Conservation (phyloP, 2,888 invertebrate species). For the Heliconius aoede region DNA sequence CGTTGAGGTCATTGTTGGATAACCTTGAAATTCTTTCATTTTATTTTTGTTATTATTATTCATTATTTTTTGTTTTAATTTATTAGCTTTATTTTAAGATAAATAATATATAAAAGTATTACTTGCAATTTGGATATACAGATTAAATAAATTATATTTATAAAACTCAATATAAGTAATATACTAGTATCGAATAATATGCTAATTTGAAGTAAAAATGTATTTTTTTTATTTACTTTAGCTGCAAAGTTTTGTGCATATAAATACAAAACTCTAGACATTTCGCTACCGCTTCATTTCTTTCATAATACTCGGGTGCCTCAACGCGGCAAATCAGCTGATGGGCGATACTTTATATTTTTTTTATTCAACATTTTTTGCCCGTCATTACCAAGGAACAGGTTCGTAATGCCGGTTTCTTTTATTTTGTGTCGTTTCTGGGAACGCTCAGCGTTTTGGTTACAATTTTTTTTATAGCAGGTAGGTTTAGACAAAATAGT, state of each 20-base stretch:
- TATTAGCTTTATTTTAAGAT: background rate
- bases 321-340: constrained; percentile 56
- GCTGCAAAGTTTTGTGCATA: background rate
- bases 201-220: background rate
- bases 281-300: constrained; percentile 26
- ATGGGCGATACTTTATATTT: constrained; percentile 46
- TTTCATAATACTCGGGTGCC: constrained; percentile 53
- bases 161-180: constrained; percentile 1
- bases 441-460: constrained; percentile 50
- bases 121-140: background rate
- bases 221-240: background rate
- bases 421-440: constrained; percentile 54
- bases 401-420: constrained; percentile 54
- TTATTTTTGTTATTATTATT: background rate
- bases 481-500: constrained; percentile 48
- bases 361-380: constrained; percentile 52
- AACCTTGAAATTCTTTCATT: constrained; percentile 36
- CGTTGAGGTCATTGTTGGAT: constrained; percentile 30
- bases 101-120: background rate
- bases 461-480: constrained; percentile 51
- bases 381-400: constrained; percentile 52
- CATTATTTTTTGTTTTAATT: background rate
- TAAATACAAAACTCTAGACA: constrained; percentile 12
- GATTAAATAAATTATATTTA: constrained; percentile 2
- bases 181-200: background rate